A percentile compares a stretch with the other conserved stretches of the same genome.
Conservation (phyloP, 2,888 invertebrate species). For the Eilema caniola region DNA sequence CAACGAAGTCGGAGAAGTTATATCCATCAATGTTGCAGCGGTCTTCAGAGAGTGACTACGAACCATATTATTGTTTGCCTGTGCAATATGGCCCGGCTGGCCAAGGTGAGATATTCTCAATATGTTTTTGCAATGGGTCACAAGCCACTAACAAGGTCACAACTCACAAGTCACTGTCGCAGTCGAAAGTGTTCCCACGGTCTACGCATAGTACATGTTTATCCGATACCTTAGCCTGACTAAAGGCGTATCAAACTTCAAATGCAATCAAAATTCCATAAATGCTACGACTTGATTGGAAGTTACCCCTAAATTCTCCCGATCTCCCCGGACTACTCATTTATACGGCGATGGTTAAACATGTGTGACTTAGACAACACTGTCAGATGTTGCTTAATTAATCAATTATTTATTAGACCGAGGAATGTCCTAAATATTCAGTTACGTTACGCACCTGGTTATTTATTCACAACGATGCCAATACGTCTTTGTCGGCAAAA, state of each 20-base stretch:
- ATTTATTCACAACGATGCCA: conserved; percentile 23
- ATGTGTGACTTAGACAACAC: conserved; percentile 14
- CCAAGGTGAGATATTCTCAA: conserved; percentile 85
- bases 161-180: neutral
- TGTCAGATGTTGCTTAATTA: conserved; percentile 1
- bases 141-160: neutral
- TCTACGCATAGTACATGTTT: too few species aligned
- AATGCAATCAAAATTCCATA: too few species aligned
- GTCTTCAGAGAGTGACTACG: conserved; percentile 93
- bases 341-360: neutral
- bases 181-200: neutral
- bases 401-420: conserved; percentile 7
- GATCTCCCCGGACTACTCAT: too few species aligned
- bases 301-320: too few species aligned
- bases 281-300: too few species aligned
- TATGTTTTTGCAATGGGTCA: neutral
- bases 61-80: conserved; percentile 95
- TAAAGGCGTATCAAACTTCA: too few species aligned
- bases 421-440: conserved; percentile 22
- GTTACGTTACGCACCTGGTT: conserved; percentile 20
- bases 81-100: conserved; percentile 87
- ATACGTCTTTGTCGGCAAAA: conserved; percentile 22
- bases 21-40: conserved; percentile 96
- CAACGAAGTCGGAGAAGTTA: conserved; percentile 97
- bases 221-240: too few species aligned